Percentiles rank a stretch among this genome's conserved stretches.
These are phyloP conservation scores for Tympanuchus pallidicinctus DNA, from an alignment of 2,113 vertebrate species.

Conservation along the genomic window DNA sequence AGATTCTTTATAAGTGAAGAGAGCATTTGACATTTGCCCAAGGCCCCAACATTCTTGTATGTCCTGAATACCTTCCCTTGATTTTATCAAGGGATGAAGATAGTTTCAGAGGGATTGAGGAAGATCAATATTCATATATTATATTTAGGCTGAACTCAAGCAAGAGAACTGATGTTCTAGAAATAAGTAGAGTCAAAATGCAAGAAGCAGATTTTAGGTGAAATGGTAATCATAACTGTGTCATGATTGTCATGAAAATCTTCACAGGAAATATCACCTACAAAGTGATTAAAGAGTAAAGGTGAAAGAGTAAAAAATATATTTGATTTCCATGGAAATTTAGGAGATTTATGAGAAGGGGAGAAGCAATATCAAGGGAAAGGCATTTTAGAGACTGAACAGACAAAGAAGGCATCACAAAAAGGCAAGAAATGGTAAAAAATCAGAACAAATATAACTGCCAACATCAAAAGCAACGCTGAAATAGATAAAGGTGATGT, in stretches of 20 bases:
- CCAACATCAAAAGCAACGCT: neutral
- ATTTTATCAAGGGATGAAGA: neutral
- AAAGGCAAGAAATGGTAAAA: neutral
- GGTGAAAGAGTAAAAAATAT: neutral
- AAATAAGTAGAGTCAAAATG: neutral
- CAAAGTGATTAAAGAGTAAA: neutral
- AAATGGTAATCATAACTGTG: neutral
- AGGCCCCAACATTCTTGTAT: neutral
- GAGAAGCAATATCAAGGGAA: neutral
- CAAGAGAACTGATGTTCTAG: rapidly evolving
- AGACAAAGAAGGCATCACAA: neutral
- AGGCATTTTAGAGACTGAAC: neutral
- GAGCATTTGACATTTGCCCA: neutral
- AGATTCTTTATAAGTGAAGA: rapidly evolving
- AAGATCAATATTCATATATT: neutral
- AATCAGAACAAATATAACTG: neutral
- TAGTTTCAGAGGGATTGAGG: neutral
- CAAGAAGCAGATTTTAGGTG: neutral
- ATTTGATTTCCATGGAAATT: neutral
- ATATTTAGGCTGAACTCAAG: neutral
- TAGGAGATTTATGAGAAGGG: neutral
- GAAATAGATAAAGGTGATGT: neutral
- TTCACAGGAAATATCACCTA: rapidly evolving
- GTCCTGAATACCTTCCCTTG: neutral
- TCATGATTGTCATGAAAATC: neutral